These are phyloP conservation scores for Plectropomus leopardus DNA, from an alignment of 2,113 vertebrate genomes.

Conservation along the genomic window DNA sequence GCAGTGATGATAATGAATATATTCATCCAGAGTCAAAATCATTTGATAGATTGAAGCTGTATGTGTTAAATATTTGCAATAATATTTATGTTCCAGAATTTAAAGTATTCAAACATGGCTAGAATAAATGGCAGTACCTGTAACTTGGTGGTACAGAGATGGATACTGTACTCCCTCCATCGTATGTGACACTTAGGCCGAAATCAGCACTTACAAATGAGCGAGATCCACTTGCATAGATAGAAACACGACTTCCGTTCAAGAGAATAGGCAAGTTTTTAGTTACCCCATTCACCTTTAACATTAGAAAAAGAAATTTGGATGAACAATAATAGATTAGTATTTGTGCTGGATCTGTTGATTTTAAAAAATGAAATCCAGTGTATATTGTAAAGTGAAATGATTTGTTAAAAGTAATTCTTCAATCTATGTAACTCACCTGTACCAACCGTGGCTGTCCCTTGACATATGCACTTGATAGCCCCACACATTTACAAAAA, in stretches of 20 bases:
- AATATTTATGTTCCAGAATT: not conserved
- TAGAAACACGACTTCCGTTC: slow-evolving; percentile 41
- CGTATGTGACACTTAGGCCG: slow-evolving; percentile 71
- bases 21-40: not conserved
- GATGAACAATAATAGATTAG: not conserved
- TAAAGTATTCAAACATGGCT: not conserved
- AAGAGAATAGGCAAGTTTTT: slow-evolving; percentile 67
- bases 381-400: not conserved
- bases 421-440: slow-evolving; percentile 64
- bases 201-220: slow-evolving; percentile 61
- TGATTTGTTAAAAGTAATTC: not conserved
- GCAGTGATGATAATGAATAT: not conserved
- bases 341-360: not conserved
- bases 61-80: not conserved
- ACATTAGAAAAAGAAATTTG: not conserved
- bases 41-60: not conserved
- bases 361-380: not conserved
- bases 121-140: slow-evolving; percentile 26
- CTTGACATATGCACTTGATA: slow-evolving; percentile 61
- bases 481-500: slow-evolving; percentile 68
- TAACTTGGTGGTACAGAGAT: slow-evolving; percentile 68
- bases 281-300: slow-evolving; percentile 69
- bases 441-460: slow-evolving; percentile 24
- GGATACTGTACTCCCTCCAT: slow-evolving; percentile 59
- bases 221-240: slow-evolving; percentile 60